Percentiles rank a stretch among this genome's conserved stretches.
phyloP scores from a whole-genome alignment of 2,797 vertebrate genomes.

The Amblyopsis hoosieri region DNA sequence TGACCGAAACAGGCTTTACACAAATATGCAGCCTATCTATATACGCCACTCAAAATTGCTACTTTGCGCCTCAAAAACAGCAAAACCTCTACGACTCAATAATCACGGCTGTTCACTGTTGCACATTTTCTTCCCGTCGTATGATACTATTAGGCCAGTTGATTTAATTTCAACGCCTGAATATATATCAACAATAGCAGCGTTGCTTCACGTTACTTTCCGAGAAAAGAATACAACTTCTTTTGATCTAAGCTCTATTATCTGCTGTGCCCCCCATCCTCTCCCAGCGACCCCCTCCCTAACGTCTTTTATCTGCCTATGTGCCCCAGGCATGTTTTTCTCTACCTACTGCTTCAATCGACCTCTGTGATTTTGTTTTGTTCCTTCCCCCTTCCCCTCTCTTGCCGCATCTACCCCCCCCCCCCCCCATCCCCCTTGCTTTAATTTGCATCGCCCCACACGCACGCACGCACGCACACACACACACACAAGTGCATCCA shows the following conservation, averaged over 20 bases:
- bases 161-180: neutral
- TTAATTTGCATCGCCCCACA: constrained; percentile 32
- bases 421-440: constrained; percentile 27
- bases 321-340: constrained; percentile 59
- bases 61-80: neutral
- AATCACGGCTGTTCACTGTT: constrained; percentile 62
- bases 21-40: constrained; percentile 5
- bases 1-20: constrained; percentile 1
- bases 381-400: constrained; percentile 36
- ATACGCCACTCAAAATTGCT: neutral
- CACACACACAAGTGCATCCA: constrained; percentile 17
- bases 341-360: constrained; percentile 60
- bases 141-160: no score
- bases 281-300: constrained; percentile 16
- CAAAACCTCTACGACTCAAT: constrained; percentile 11
- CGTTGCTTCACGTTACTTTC: neutral
- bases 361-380: neutral
- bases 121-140: constrained; percentile 34
- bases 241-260: constrained; percentile 38
- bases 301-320: constrained; percentile 52
- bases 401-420: constrained; percentile 49
- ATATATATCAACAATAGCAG: neutral
- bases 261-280: neutral
- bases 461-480: constrained; percentile 1
- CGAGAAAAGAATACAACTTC: constrained; percentile 4